Base-by-base conservation (phyloP, 2,888 invertebrate species). In the Sisyra nigra region DNA sequence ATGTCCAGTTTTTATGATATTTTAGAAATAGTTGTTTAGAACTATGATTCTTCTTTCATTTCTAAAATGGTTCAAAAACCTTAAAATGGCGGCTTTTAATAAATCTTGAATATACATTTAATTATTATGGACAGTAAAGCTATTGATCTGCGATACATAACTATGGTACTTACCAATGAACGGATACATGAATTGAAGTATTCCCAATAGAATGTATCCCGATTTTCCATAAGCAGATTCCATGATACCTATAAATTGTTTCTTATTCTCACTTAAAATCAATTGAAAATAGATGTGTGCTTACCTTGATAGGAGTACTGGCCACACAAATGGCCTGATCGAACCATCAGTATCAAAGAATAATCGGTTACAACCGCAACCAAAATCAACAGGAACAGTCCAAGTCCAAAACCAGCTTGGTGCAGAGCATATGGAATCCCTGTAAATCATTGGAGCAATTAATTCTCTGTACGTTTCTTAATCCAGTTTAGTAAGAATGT, bases 321-420 rank as follows among this genome's bases (percentile, higher is more conserved):
- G 18, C 83, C 84, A 49, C 80, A 76, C 42, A 84, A 66, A 55
- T 82, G 79, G 2, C 83, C 85, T 48, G 80, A 67, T 53, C 68
- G 60, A 46, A 87, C 80, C 76, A 87, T 78, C 50, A 87, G 63
- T 51, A 84, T 75, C 47, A 87, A 67, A 3, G 85, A 85, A 56
- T 84, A 85, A 63, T 87, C 87, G 45, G 86, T 86, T 39, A 86
- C 68, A 47, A 76, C 62, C 35, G 84, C 85, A 10, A 86, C 80
- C 24, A 81, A 53, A 44, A 78, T 60, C 48, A 87, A 62, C 40
- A 87, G 64, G 32, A 76, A 55, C 39, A 86, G 61, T 14, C 86
- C 86, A 41, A 85, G 65, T 10, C 82, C 83, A 54, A 86, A 80
- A 9, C 87, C 87, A 40, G 85, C 79, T 55, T 83, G 75, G 53